Evolutionary conservation across 2,797 vertebrate species (phyloP), one percentile per base, ranked within the genome.

Genomic region (Gallinago nigripennis): DNA sequence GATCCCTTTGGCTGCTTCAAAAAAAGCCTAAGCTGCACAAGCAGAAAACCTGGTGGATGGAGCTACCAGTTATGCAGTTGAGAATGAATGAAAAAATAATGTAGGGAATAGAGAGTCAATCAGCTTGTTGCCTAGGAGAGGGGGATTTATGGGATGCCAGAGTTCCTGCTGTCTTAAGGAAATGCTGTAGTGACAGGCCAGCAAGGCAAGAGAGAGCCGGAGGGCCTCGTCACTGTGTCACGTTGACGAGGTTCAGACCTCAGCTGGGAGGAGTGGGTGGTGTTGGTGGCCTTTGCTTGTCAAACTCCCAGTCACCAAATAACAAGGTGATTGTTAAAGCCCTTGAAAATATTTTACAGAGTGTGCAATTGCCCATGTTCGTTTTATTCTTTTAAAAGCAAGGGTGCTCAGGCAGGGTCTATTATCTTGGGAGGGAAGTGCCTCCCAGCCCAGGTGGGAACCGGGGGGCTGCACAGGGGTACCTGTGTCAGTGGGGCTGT

Each of bases 51-150:
- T 53, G 33, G 18, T 77, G 73, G 64, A 80, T 77, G 37, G 17
- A 90, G 21, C 46, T 86, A 71, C 37, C 9, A 19, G 31, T 70
- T 86, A 70, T 4, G 19, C 63, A 86, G 63, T 57, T 78, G 31
- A 93, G 45, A 95, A 88, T 84, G 43, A 94, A 72, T 76, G 20
- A 46, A 84, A 80, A 92, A 88, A 5, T 27, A 39, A 66, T 12
- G 18, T 77, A 86, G 51, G 43, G 87, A 85, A 56, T 18, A 24
- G n/a, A 46, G 63, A 75, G 57, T 86, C 50, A 82, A 33, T 48
- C 80, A 80, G 37, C 64, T 90, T 92, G 75, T 90, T 93, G 81
- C 86, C 86, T 90, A 69, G 92, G 75, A 94, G 86, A 93, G 39
- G 37, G 88, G 61, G 46, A 86, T 89, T 85, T 90, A 63, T 64